These are phyloP conservation scores for Enteromius trimaculatus DNA, from an alignment of 2,797 vertebrate species.

Conservation along the genomic window DNA sequence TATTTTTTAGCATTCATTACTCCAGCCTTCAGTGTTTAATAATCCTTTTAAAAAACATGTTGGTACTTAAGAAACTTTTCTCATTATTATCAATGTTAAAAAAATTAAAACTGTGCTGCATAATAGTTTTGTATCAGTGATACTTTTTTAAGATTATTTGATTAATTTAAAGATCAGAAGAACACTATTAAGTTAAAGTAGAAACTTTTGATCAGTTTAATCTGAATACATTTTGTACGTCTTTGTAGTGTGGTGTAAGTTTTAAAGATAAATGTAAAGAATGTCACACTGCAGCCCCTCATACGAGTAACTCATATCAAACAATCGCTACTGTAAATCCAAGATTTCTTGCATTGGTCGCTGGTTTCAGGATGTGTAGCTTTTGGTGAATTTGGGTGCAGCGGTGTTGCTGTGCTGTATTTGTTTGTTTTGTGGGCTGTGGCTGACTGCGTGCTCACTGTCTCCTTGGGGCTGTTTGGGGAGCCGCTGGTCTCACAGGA, in stretches of 20 bases:
- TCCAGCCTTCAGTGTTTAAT: not conserved
- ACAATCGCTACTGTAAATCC: not conserved
- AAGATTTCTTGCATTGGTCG: not conserved
- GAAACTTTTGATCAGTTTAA: not conserved
- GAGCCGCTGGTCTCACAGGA: constrained; percentile 69
- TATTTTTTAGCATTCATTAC: not conserved
- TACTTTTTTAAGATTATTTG: not conserved
- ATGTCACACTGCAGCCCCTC: not conserved
- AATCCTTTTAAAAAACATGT: not conserved
- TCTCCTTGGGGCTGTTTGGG: constrained; percentile 69
- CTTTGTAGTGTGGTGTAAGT: not conserved
- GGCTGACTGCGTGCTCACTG: constrained; percentile 57
- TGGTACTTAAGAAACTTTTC: not conserved
- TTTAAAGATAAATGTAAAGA: not conserved
- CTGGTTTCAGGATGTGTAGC: constrained; percentile 3
- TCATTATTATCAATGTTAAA: not conserved
- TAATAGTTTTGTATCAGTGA: not conserved
- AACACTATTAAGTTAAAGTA: not conserved
- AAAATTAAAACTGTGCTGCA: not conserved
- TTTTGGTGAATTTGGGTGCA: constrained; percentile 42
- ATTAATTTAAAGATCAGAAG: not conserved
- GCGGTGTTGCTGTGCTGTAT: constrained; percentile 62
- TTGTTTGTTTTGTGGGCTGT: constrained; percentile 70
- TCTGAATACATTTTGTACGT: not conserved
- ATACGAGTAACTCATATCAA: not conserved